Evolutionary conservation across 1,140 invertebrate species (phyloP), one percentile per base, ranked within the genome.

Genomic region (Danaus plexippus): DNA sequence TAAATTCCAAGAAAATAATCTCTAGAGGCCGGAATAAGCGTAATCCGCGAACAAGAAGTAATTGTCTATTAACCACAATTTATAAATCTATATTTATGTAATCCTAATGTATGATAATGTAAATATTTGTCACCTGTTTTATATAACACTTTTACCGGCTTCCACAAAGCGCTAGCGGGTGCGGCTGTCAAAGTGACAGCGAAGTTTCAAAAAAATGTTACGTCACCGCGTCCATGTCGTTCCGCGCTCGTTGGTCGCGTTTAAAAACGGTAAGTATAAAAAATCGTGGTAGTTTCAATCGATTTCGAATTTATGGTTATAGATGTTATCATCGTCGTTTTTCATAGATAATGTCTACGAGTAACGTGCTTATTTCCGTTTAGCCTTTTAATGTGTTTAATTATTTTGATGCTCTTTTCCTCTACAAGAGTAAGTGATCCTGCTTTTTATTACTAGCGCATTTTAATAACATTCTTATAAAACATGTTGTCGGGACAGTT

Each of bases 61-160:
- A 67, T 70, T 73, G 80, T 84, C 77, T 85, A 82, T 82, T 84
- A 76, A 82, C 65, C 76, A 76, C 69, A 80, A 61, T 75, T 79
- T 79, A 79, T 75, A 67, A 54, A 73, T 75, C 75, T 58, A 61
- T 63, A 54, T 61, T 63, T 68, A 59, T 63, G 62, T 59, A 58
- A 55, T 55, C 59, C 54, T 52, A 52, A 60, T 55, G 54, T 60
- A 53, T 61, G n/a, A 70, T 71, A 51, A 59, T 74, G 68, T 78
- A 78, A 65, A 75, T 78, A 70, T 57, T 60, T 45, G 44, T 64
- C 59, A 62, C 52, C 44, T 57, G 57, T 65, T 60, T 65, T 48
- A 61, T 52, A 9, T 58, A 61, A 65, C 59, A 65, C 53, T 11
- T 46, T 9, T 44, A 32, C 22, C 22, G 22, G 22, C 22, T 32